Base-by-base conservation (phyloP, 2,113 vertebrate species). In the Sarotherodon lohbergeri region DNA sequence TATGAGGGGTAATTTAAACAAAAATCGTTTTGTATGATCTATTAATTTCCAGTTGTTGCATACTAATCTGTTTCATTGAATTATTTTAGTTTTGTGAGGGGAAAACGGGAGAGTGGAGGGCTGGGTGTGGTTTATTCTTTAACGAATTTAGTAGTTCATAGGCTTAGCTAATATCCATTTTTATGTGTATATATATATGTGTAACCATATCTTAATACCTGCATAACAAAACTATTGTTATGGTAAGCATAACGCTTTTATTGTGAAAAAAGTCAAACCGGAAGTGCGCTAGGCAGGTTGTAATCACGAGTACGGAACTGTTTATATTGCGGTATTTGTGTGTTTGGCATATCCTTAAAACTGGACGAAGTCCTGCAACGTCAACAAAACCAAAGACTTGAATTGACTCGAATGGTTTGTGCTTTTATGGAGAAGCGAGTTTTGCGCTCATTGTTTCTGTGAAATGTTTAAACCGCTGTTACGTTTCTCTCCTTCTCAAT, bases 261-360 rank as follows among this genome's bases (percentile, higher is more conserved):
- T 93, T 92, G 5, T 93, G 91, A 93, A 92, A 90, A 17, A 24
- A 2, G 2, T 16, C 4, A 5, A 2, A 71, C 66, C 88, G 89
- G 93, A 92, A 91, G 80, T 86, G 2, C 34, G 5, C 8, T 9
- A 9, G 1, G 16, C 39, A 61, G 19, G 46, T 22, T 16, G 8
- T 27, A 5, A 22, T 81, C 66, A 88, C 82, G 82, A 85, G 39
- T 17, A 6, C 87, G 73, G 50, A 73, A 81, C 46, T 6, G 5
- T 81, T 52, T 63, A 14, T 2, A 4, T 36, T 59, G 19, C 3
- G 9, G n/a, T 43, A 3, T 71, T 59, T 7, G 2, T 24, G 11
- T 55, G 3, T 43, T 5, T 16, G 19, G 43, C 57, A 7, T 32
- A 2, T 2, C 66, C 4, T 66, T 2, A 36, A 41, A 29, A 34